These are phyloP conservation scores for Aldrovandia affinis DNA, from an alignment of 2,797 vertebrate genomes.

Conservation along the genomic window DNA sequence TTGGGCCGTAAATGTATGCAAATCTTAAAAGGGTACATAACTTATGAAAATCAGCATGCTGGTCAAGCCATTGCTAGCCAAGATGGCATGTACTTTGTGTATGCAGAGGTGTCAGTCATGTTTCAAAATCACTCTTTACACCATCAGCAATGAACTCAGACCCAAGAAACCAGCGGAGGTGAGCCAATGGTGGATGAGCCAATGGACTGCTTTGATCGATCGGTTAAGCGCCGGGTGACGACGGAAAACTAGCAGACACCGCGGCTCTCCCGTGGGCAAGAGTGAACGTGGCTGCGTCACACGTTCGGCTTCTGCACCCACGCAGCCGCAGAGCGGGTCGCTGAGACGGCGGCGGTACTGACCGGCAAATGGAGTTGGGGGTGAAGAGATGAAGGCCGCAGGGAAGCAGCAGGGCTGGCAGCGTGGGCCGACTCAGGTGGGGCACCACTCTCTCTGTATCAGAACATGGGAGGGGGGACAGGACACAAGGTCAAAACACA, in stretches of 20 bases:
- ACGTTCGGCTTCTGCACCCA: too few relatives aligned
- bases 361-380: slow-evolving; percentile 88
- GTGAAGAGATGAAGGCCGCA: slow-evolving; percentile 82
- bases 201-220: too few relatives aligned
- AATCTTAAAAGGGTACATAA: background rate
- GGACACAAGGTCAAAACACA: background rate
- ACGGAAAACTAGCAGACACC: too few relatives aligned
- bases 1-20: background rate
- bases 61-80: background rate
- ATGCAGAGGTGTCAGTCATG: background rate
- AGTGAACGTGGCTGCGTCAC: too few relatives aligned
- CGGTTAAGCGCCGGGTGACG: too few relatives aligned
- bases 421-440: slow-evolving; percentile 73
- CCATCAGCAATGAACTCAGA: background rate
- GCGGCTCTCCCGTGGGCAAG: too few relatives aligned
- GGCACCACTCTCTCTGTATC: slow-evolving; percentile 80
- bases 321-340: background rate
- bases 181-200: background rate
- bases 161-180: too few relatives aligned
- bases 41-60: background rate
- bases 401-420: slow-evolving; percentile 77
- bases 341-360: slow-evolving; percentile 54
- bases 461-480: background rate
- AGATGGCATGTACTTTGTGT: background rate
- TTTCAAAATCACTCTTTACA: background rate